Percentiles rank a stretch among this genome's conserved stretches.
Evolutionary conservation across 2,888 invertebrate genomes (phyloP).

Genomic region (Phania funesta): DNA sequence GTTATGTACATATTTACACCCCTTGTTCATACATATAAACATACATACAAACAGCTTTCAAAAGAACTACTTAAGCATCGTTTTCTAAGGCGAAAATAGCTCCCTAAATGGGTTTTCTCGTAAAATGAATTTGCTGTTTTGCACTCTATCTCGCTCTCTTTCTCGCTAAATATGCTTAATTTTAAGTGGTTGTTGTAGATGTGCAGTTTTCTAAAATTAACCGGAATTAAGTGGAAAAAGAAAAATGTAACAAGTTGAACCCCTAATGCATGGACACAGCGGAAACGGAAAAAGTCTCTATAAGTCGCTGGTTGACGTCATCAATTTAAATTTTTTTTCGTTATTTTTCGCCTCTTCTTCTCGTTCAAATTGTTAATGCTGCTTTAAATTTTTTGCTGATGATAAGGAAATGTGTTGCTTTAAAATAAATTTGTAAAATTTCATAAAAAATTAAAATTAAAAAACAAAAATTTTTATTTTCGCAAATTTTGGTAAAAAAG

Average conservation of each 20-base stretch:
- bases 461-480: too few relatives aligned
- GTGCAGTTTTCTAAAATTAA: constrained; percentile 23
- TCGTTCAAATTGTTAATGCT: not conserved
- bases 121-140: not conserved
- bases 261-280: constrained; percentile 56
- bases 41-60: not conserved
- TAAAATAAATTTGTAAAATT: too few relatives aligned
- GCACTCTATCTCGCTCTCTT: not conserved
- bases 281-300: constrained; percentile 68
- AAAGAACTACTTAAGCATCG: constrained; percentile 4
- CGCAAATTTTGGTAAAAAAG: too few relatives aligned
- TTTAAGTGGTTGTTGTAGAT: not conserved
- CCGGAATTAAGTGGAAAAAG: constrained; percentile 12
- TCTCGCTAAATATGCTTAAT: not conserved
- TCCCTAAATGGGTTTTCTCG: not conserved
- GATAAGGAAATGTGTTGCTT: constrained; percentile 5
- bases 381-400: not conserved
- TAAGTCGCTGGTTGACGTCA: not conserved
- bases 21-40: not conserved
- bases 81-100: not conserved
- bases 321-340: constrained; percentile 18
- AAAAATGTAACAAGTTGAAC: constrained; percentile 7
- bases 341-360: not conserved
- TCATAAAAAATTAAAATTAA: too few relatives aligned
- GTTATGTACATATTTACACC: not conserved